A percentile compares a stretch with the other conserved stretches of the same genome.
These are phyloP conservation scores for Thalassarche chlororhynchos DNA, from an alignment of 2,113 vertebrate species.

Conservation along the genomic window DNA sequence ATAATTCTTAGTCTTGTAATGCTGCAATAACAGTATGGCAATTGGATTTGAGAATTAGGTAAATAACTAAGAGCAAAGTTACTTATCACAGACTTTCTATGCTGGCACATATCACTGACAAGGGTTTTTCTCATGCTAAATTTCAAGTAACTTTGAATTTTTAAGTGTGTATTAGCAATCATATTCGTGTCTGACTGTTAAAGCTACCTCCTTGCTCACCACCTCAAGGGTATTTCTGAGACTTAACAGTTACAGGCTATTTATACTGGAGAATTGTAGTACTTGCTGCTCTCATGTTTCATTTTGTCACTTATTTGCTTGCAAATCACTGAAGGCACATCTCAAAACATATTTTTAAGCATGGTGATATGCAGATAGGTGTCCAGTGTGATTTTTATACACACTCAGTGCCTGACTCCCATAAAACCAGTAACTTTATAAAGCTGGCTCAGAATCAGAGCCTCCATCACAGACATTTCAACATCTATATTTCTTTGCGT, in stretches of 20 bases:
- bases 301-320: background rate
- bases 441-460: background rate
- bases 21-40: background rate
- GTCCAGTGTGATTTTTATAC: background rate
- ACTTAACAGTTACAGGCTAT: background rate
- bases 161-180: background rate
- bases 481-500: background rate
- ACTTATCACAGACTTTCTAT: background rate
- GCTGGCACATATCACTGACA: background rate
- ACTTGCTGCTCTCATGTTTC: background rate
- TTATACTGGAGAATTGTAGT: background rate
- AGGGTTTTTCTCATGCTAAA: background rate
- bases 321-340: background rate
- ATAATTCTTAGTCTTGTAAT: background rate
- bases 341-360: background rate
- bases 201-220: background rate
- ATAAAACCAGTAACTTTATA: background rate
- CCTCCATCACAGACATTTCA: background rate
- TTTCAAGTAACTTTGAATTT: constrained; percentile 3
- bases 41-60: background rate
- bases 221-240: background rate
- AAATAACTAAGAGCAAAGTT: background rate
- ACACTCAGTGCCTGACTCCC: background rate
- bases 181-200: background rate
- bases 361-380: background rate